Base-by-base conservation (phyloP, 1,140 invertebrate species). In the Amphibalanus amphitrite region DNA sequence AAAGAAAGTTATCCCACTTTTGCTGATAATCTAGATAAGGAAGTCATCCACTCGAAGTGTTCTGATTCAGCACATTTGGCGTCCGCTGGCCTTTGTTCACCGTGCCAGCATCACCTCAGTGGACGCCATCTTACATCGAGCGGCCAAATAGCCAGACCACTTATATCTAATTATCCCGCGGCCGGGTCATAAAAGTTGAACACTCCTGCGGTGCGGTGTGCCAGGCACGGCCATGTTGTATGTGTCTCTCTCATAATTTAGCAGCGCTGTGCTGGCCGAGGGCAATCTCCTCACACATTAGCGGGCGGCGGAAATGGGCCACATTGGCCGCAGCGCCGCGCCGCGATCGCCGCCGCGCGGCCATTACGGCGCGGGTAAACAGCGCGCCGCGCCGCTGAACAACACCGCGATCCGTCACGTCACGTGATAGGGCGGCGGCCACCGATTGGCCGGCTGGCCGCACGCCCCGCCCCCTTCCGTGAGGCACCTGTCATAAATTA, bases 401-500 rank as follows among this genome's bases (percentile, higher is more conserved):
- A 59, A 59, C 47, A 59, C 47, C 47, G 47, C 47, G 47, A 59
- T 59, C 47, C 47, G 47, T 59, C 47, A 59, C 47, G 47, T 59
- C 47, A 59, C 47, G 47, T 59, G 47, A 13, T 20, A 8, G 47
- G 10, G 1, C 6, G 6, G 13, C 47, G 47, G 20, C 20, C 47
- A 20, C 47, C 23, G 47, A 59, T 59, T 59, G 47, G 47, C 47
- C 23, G 47, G 13, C 13, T 20, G 20, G 10, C 10, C 10, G 3
- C 47, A 20, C 13, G 47, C 47, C 10, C 47, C 47, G 47, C 47
- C 47, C n/a, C 47, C 47, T 59, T 59, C 47, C 47, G 47, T 59
- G 47, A 13, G 47, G 47, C 47, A 59, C 47, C 47, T 59, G 47
- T 59, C 47, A 59, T 59, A 59, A 59, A 59, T 59, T 59, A 59